Evolutionary conservation across 2,888 invertebrate genomes (phyloP).

Genomic region (Alloscopus bannaensis): DNA sequence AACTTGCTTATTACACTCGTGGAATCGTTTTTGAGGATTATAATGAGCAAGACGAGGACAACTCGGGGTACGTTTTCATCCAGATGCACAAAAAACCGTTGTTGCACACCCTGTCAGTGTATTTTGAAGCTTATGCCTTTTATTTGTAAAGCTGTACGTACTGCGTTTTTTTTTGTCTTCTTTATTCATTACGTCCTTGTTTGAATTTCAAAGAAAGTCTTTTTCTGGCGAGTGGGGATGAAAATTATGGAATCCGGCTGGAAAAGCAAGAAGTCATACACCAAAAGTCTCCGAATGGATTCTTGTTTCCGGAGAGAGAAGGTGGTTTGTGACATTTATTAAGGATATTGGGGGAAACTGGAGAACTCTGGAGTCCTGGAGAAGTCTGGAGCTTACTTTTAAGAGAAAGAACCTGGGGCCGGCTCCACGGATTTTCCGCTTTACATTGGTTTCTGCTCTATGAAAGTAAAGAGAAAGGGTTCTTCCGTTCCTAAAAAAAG

Average conservation of each 20-base stretch:
- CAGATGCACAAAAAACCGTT: too few relatives aligned
- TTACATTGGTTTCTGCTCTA: background rate
- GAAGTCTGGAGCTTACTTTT: background rate
- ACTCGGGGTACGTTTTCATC: too few relatives aligned
- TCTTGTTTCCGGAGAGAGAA: conserved; percentile 22
- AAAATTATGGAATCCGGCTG: conserved; percentile 22
- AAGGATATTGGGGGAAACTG: conserved; percentile 46
- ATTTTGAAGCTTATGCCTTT: too few relatives aligned
- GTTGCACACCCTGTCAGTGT: too few relatives aligned
- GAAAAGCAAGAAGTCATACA: conserved; percentile 18
- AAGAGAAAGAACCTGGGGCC: conserved; percentile 1
- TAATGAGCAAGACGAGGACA: conserved; percentile 29
- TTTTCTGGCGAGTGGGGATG: conserved; percentile 1
- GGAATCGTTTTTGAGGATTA: conserved; percentile 24
- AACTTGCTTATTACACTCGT: conserved; percentile 20
- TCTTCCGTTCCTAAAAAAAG: conserved; percentile 17
- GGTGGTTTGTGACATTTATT: conserved; percentile 43
- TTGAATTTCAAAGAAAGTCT: conserved; percentile 11
- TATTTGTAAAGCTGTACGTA: too few relatives aligned
- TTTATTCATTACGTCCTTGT: conserved; percentile 1
- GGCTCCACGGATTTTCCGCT: background rate
- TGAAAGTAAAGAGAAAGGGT: conserved; percentile 23
- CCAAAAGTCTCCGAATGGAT: conserved; percentile 22
- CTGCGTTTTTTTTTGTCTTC: background rate
- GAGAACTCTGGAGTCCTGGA: conserved; percentile 12